A percentile compares a stretch with the other conserved stretches of the same genome.
Conservation (phyloP, 2,888 invertebrate species). For the Drosophila austrosaltans region DNA sequence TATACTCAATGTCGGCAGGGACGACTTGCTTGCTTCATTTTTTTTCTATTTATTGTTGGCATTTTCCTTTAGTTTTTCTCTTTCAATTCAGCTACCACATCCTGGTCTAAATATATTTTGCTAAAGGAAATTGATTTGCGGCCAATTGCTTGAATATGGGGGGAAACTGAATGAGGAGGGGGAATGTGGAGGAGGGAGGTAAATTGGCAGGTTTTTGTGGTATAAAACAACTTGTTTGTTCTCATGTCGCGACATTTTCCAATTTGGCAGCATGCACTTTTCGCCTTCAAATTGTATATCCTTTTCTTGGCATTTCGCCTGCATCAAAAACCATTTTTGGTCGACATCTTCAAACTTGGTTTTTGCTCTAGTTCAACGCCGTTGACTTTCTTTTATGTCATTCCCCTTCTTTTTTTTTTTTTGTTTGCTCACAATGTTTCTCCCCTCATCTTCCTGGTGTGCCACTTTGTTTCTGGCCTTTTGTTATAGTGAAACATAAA, state of each 20-base stretch:
- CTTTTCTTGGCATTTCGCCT: slow-evolving; percentile 13
- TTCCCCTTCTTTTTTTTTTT: too few species aligned
- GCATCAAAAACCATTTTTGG: slow-evolving; percentile 50
- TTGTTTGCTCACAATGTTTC: background rate
- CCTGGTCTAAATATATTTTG: slow-evolving; percentile 71
- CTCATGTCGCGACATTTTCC: slow-evolving; percentile 4
- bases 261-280: slow-evolving; percentile 8
- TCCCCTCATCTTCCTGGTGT: slow-evolving; percentile 4
- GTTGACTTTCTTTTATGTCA: slow-evolving; percentile 13
- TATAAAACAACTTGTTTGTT: background rate
- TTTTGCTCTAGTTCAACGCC: slow-evolving; percentile 42
- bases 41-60: slow-evolving; percentile 22
- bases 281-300: background rate
- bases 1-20: too few species aligned
- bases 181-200: background rate
- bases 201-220: background rate
- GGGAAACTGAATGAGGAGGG: background rate
- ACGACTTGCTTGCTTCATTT: too few species aligned
- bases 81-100: slow-evolving; percentile 36
- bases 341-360: slow-evolving; percentile 30
- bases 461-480: slow-evolving; percentile 16
- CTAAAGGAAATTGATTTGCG: slow-evolving; percentile 73
- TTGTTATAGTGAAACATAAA: slow-evolving; percentile 65
- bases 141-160: slow-evolving; percentile 22
- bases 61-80: slow-evolving; percentile 8